phyloP scores from a whole-genome alignment of 1,140 invertebrate genomes.

The Drosophila erecta region DNA sequence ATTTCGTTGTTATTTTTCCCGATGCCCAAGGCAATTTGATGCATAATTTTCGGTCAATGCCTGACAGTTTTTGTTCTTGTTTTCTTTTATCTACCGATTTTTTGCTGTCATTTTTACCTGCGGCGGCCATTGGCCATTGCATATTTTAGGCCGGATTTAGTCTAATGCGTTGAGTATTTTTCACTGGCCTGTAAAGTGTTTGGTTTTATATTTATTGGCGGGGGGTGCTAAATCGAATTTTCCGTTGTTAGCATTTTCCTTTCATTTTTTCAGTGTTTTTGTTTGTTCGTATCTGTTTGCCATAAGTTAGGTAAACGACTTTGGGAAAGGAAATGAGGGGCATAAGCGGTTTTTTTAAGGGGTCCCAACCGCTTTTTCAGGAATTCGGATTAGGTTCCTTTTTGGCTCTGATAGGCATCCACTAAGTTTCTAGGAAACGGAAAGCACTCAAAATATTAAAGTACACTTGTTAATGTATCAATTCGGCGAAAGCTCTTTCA shows the following conservation, averaged over 20 bases:
- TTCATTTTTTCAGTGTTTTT: constrained; percentile 37
- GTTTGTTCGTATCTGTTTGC: constrained; percentile 59
- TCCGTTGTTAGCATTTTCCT: constrained; percentile 27
- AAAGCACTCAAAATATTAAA: constrained; percentile 29
- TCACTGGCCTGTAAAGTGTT: constrained; percentile 58
- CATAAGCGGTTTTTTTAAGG: constrained; percentile 33
- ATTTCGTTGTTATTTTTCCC: constrained; percentile 27
- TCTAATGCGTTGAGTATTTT: constrained; percentile 81
- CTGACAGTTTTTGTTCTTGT: constrained; percentile 36
- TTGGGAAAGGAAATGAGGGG: constrained; percentile 41
- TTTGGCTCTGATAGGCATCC: neutral
- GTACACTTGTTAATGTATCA: constrained; percentile 20
- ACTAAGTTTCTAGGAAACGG: constrained; percentile 10
- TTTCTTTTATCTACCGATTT: constrained; percentile 28
- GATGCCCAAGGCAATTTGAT: constrained; percentile 63
- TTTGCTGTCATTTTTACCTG: constrained; percentile 49
- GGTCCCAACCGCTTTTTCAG: constrained; percentile 11
- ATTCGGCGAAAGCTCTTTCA: neutral
- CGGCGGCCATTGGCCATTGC: constrained; percentile 71
- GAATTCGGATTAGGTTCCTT: constrained; percentile 22
- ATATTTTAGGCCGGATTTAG: constrained; percentile 79
- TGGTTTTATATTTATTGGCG: constrained; percentile 42
- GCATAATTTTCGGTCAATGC: constrained; percentile 70
- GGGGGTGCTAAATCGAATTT: constrained; percentile 72
- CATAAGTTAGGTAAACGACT: constrained; percentile 52